These are phyloP conservation scores for Apantesis nais DNA, from an alignment of 2,888 invertebrate genomes.

Conservation along the genomic window DNA sequence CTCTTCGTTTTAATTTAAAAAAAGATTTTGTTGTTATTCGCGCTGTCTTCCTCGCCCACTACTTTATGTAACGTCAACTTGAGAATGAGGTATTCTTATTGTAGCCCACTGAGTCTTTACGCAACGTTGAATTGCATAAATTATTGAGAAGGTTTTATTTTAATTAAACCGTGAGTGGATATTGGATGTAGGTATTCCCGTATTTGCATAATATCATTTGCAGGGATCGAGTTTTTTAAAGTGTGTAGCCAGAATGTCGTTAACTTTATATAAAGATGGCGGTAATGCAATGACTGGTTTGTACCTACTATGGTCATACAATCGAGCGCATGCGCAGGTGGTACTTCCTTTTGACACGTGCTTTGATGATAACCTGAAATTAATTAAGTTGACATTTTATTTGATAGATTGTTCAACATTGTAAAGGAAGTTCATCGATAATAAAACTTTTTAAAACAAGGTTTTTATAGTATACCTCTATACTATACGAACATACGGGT, in stretches of 20 bases:
- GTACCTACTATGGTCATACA: conserved; percentile 44
- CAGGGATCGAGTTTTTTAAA: conserved; percentile 36
- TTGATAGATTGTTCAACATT: conserved; percentile 20
- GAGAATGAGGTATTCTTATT: conserved; percentile 82
- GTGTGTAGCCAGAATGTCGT: conserved; percentile 46
- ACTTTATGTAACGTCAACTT: conserved; percentile 84
- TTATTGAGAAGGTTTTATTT: conserved; percentile 73
- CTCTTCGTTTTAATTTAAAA: conserved; percentile 80
- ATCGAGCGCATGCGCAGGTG: conserved; percentile 56
- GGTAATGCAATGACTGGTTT: conserved; percentile 37
- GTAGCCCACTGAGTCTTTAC: conserved; percentile 70
- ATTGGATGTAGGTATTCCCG: conserved; percentile 39
- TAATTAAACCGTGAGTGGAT: conserved; percentile 65
- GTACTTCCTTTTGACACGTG: conserved; percentile 58
- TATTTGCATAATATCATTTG: conserved; percentile 49
- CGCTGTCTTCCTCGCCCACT: conserved; percentile 77
- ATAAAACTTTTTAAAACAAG: conserved; percentile 5
- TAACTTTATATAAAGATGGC: conserved; percentile 41
- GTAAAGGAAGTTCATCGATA: conserved; percentile 7
- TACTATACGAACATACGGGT: no score
- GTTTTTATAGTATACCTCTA: not conserved
- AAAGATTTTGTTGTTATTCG: conserved; percentile 75
- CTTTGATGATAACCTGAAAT: conserved; percentile 36
- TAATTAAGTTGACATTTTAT: conserved; percentile 22
- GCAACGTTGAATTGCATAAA: conserved; percentile 79